Base-by-base conservation (phyloP, 2,797 vertebrate genomes). In the Sphenodon punctatus region DNA sequence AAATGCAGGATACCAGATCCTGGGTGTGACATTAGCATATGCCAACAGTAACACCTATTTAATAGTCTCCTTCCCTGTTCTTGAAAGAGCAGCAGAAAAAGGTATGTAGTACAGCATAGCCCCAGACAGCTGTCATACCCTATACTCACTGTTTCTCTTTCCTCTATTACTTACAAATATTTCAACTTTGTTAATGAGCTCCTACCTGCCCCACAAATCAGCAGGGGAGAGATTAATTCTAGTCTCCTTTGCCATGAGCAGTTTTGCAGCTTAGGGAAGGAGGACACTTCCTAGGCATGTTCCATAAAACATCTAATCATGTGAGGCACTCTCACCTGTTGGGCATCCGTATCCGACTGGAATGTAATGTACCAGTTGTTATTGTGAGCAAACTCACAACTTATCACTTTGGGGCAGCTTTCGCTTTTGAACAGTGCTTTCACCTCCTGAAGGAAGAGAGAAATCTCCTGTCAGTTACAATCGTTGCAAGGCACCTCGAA, bases 351-450 rank as follows among this genome's bases (percentile, higher is more conserved):
- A 87, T 99, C 98, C 1, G 98, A 99, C 95, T 99, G 98, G 97
- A 99, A 99, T 96, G 98, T 99, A 90, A 99, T 96, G 95, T 99
- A 99, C 98, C 98, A 99, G 97, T 97, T 99, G 96, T 99, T 99
- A 95, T 99, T 99, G 95, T 99, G 98, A 67, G 98, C 98, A 94
- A 99, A 99, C 92, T 99, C 98, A 84, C 99, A 99, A 93, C 98
- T 99, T 95, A 99, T 99, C 92, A 99, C 97, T 94, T 98, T 99
- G 64, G 98, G 98, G 93, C 98, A 99, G 92, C 98, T 98, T 88
- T 99, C 98, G 12, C 97, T 98, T 95, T 98, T 98, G 85, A 99
- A 99, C 85, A 99, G 95, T 67, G 97, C 96, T 95, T 99, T 97
- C 25, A 99, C 98, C 92, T 99, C 98, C 98, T 99, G 87, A 58